Conservation (phyloP, 2,797 vertebrate species). For the Rhinoraja longicauda region DNA sequence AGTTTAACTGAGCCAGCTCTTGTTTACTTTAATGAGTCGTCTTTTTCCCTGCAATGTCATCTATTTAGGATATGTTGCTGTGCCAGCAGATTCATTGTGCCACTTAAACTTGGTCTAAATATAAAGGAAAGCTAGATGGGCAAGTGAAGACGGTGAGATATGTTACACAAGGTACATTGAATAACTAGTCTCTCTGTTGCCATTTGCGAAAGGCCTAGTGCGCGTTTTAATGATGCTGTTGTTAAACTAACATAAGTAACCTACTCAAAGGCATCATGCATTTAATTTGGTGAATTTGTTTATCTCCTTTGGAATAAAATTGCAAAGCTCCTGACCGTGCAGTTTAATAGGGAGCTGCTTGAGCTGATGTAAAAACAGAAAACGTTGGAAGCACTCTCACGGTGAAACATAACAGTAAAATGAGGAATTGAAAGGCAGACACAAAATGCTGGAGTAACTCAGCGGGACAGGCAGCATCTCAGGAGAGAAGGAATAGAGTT, state of each 20-base stretch:
- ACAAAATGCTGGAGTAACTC: too few species aligned
- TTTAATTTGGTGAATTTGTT: not conserved
- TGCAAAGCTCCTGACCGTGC: not conserved
- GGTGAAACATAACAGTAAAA: too few species aligned
- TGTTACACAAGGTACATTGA: not conserved
- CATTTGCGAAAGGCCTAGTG: not conserved
- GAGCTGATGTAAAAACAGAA: too few species aligned
- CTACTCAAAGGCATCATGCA: not conserved
- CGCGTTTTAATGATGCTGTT: not conserved
- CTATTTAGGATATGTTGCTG: not conserved
- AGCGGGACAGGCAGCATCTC: too few species aligned
- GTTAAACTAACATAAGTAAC: not conserved
- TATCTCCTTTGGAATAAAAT: not conserved
- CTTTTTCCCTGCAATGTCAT: constrained; percentile 25
- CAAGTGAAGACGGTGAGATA: not conserved
- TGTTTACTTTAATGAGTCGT: constrained; percentile 20
- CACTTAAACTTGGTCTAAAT: not conserved
- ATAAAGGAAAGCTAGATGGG: not conserved
- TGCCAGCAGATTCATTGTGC: not conserved
- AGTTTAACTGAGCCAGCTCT: not conserved
- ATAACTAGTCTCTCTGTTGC: not conserved
- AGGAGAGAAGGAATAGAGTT: too few species aligned
- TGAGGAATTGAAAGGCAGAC: too few species aligned
- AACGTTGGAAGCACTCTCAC: too few species aligned
- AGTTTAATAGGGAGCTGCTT: not conserved